These are phyloP conservation scores for Himalopsyche anomala DNA, from an alignment of 2,888 invertebrate species.

Conservation along the genomic window DNA sequence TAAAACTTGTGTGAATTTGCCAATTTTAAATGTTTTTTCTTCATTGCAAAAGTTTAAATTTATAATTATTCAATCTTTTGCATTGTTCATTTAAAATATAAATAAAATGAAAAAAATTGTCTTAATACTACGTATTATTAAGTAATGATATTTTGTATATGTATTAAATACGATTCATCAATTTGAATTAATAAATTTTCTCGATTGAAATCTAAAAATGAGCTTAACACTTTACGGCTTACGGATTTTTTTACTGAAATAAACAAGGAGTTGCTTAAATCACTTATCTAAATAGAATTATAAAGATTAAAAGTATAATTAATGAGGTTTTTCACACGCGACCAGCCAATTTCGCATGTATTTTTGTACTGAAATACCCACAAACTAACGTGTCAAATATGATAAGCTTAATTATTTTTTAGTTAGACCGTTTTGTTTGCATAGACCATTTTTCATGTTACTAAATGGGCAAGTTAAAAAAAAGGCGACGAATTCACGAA, in stretches of 20 bases:
- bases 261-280: not conserved
- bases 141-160: too few relatives aligned
- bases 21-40: too few relatives aligned
- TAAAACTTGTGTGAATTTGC: too few relatives aligned
- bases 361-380: not conserved
- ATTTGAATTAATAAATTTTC: too few relatives aligned
- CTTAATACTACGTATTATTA: too few relatives aligned
- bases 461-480: not conserved
- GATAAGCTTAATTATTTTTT: not conserved
- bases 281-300: constrained; percentile 7
- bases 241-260: not conserved
- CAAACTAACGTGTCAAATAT: not conserved
- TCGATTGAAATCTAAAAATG: not conserved
- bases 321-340: constrained; percentile 31
- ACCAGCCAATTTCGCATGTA: not conserved
- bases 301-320: constrained; percentile 2
- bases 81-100: too few relatives aligned
- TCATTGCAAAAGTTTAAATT: too few relatives aligned
- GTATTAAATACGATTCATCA: too few relatives aligned
- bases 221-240: not conserved
- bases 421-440: not conserved
- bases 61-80: too few relatives aligned
- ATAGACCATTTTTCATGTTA: not conserved
- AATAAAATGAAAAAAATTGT: too few relatives aligned
- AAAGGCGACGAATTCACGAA: too few relatives aligned